Conservation (phyloP, 2,113 vertebrate genomes). For the Steatornis caripensis region DNA sequence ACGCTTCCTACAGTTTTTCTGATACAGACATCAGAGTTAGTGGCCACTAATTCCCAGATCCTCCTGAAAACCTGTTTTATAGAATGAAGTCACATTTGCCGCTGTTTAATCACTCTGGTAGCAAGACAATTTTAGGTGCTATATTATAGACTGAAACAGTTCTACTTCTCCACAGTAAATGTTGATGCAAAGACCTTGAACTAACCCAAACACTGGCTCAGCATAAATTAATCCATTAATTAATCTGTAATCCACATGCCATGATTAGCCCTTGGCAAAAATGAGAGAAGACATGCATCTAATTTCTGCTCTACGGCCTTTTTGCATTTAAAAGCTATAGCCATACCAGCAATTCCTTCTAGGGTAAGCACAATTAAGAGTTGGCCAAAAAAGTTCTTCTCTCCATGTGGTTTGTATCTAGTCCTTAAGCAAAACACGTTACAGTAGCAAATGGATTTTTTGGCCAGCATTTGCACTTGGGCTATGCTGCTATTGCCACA, state of each 20-base stretch:
- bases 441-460: background rate
- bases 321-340: background rate
- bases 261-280: background rate
- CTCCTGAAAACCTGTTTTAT: background rate
- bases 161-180: background rate
- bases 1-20: background rate
- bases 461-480: background rate
- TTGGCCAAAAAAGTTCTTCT: background rate
- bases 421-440: background rate
- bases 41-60: background rate
- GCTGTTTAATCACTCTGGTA: background rate
- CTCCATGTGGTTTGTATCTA: background rate
- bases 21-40: background rate
- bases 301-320: background rate
- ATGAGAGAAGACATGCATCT: background rate
- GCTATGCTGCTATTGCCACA: background rate
- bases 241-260: background rate
- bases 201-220: background rate
- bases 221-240: background rate
- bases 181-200: background rate
- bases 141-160: background rate
- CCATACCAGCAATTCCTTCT: background rate
- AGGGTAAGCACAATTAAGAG: background rate
- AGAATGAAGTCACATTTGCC: background rate
- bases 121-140: background rate